Conservation (phyloP, 2,113 vertebrate genomes). For the Pterophyllum scalare region DNA sequence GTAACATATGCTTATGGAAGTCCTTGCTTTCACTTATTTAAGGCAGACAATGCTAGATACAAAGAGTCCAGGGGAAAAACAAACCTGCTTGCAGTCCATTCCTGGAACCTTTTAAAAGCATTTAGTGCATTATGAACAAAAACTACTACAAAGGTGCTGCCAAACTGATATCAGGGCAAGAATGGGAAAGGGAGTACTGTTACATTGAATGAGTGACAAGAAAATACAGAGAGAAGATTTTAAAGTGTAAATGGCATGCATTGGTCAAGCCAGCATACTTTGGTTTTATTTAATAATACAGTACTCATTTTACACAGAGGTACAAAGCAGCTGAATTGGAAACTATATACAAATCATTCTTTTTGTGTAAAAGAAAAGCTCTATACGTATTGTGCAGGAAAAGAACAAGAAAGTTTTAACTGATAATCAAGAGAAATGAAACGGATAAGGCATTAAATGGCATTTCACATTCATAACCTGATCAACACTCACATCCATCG, state of each 20-base stretch:
- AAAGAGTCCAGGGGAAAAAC: neutral
- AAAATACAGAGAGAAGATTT: neutral
- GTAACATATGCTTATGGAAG: no score
- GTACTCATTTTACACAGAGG: neutral
- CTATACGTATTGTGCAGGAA: neutral
- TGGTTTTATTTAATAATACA: neutral
- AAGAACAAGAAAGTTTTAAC: neutral
- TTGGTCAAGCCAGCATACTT: neutral
- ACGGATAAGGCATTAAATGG: neutral
- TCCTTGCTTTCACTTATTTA: neutral
- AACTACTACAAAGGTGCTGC: fast-evolving
- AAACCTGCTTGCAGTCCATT: neutral
- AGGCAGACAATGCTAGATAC: neutral
- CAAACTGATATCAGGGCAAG: neutral
- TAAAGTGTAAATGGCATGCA: neutral
- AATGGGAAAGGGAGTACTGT: neutral
- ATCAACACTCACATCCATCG: neutral
- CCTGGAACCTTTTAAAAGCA: neutral
- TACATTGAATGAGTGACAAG: neutral
- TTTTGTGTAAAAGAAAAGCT: no score
- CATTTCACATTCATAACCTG: neutral
- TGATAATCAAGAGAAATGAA: neutral
- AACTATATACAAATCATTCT: neutral
- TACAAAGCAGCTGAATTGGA: neutral
- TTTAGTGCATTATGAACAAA: neutral